Evolutionary conservation across 2,888 invertebrate species (phyloP).

Genomic region (Daptonema setosum): DNA sequence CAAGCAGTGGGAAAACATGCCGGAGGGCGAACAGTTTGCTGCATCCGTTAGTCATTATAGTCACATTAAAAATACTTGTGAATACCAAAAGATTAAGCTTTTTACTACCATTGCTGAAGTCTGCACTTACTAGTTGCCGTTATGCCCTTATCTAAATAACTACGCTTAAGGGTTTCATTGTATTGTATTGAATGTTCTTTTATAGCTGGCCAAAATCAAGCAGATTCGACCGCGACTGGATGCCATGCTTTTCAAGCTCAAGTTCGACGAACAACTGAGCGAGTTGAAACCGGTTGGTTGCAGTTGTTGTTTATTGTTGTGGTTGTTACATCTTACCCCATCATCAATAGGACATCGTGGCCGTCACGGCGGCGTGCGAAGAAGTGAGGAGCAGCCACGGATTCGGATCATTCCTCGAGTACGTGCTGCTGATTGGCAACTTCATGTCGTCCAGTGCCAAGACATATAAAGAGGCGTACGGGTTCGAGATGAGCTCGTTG

Average conservation of each 20-base stretch:
- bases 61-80: too few relatives aligned
- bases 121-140: not conserved
- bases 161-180: not conserved
- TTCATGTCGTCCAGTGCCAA: conserved; percentile 87
- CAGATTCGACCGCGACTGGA: conserved; percentile 53
- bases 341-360: conserved; percentile 57
- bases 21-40: conserved; percentile 48
- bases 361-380: conserved; percentile 68
- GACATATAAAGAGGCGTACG: conserved; percentile 48
- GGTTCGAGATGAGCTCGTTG: conserved; percentile 83
- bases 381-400: conserved; percentile 36
- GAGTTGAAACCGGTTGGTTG: conserved; percentile 55
- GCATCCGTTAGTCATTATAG: not conserved
- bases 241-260: conserved; percentile 68
- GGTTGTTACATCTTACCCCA: not conserved
- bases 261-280: conserved; percentile 59
- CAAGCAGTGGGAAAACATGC: conserved; percentile 33
- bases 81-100: too few relatives aligned
- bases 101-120: too few relatives aligned
- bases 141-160: not conserved
- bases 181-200: not conserved
- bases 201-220: conserved; percentile 63
- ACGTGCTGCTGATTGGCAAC: conserved; percentile 72
- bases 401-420: conserved; percentile 66
- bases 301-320: not conserved